Evolutionary conservation across 2,888 invertebrate species (phyloP), one percentile per base, ranked within the genome.

Genomic region (Oligia strigilis): DNA sequence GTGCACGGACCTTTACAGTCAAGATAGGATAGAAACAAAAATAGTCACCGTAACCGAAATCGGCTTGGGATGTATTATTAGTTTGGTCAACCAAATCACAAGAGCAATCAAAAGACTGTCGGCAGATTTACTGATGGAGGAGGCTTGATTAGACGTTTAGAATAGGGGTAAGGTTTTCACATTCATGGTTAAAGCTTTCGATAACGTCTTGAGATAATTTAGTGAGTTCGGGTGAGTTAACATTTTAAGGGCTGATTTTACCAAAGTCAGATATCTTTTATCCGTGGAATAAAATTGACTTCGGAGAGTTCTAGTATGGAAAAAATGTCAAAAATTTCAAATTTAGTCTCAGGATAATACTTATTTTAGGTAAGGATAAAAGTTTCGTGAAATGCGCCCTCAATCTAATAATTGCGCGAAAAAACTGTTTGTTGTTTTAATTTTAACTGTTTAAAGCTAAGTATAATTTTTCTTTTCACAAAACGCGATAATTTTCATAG

Each of bases 401-500:
- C 6, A 72, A n/a, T 62, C 40, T n/a, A 72, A 17, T 55, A 40
- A 72, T 40, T 71, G n/a, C 23, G 17, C 11, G n/a, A n/a, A 40
- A 72, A 5, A 72, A 40, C 40, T 17, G 40, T 29, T 29, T 29
- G 29, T 29, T 29, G 29, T 29, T 29, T 29, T 29, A 29, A 29
- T 29, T 29, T 29, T 29, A 29, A 29, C 29, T 29, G 29, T 29
- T 29, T 29, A 29, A 29, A 29, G 17, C 55, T 17, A 14, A 40
- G 3, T 43, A 8, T 1, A 14, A 23, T 14, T 55, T 81, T 46
- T 43, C 36, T 29, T 66, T 70, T 62, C 17, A 58, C 14, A 19
- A 58, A 72, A 36, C 43, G 14, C 67, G 4, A 29, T 46, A 55
- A 52, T 70, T 55, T 86, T 76, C n/a, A 62, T 1, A 60, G 55